phyloP scores from a whole-genome alignment of 1,140 invertebrate species.

The Eupeodes corollae region DNA sequence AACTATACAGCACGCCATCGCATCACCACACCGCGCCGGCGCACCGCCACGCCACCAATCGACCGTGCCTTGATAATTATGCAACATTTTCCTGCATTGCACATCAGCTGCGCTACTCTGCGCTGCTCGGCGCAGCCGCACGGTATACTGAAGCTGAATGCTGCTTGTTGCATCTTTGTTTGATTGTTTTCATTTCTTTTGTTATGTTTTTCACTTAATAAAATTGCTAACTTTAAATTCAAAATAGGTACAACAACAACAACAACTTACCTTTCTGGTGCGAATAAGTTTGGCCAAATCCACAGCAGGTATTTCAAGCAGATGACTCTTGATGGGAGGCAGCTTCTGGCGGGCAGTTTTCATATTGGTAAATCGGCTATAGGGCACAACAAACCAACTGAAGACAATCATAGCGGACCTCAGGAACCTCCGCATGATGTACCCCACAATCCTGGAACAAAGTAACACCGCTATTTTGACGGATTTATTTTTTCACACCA shows the following conservation, averaged over 20 bases:
- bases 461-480: constrained; percentile 38
- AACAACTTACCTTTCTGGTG: constrained; percentile 43
- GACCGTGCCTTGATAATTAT: not conserved
- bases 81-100: constrained; percentile 1
- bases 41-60: no score
- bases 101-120: not conserved
- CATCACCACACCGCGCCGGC: not conserved
- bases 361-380: constrained; percentile 46
- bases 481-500: constrained; percentile 11
- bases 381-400: constrained; percentile 37
- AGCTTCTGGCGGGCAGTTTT: constrained; percentile 46
- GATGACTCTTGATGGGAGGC: constrained; percentile 45
- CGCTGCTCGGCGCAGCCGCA: no score
- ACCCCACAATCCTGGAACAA: constrained; percentile 38
- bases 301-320: constrained; percentile 49
- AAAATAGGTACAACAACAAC: no score
- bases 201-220: no score
- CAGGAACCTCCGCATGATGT: constrained; percentile 37
- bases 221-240: no score
- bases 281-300: constrained; percentile 48
- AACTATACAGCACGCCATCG: no score
- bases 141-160: not conserved
- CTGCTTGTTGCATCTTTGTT: not conserved
- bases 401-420: constrained; percentile 37
- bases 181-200: not conserved